Conservation (phyloP, 2,797 vertebrate genomes). For the Heteromormyrus szaboi region DNA sequence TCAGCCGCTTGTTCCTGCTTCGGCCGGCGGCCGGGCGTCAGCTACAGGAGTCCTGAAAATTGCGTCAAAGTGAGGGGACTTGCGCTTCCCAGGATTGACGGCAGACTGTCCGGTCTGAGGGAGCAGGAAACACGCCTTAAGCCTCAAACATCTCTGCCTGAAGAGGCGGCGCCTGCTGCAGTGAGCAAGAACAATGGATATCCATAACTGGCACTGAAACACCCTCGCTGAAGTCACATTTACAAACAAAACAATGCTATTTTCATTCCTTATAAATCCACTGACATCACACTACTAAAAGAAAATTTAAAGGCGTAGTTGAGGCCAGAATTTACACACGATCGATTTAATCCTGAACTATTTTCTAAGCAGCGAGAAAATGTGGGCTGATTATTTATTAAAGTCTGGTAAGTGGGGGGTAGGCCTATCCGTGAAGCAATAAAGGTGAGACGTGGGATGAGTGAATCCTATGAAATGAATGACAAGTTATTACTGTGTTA, state of each 20-base stretch:
- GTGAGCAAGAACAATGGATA: constrained; percentile 50
- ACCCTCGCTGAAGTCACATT: neutral
- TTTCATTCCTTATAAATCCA: neutral
- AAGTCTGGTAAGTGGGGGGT: neutral
- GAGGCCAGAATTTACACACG: neutral
- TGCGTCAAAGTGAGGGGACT: neutral
- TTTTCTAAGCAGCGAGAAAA: neutral
- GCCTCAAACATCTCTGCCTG: constrained; percentile 60
- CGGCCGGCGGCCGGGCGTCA: neutral
- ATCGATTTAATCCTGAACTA: neutral
- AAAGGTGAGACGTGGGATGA: neutral
- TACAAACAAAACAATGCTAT: neutral
- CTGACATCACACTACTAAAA: neutral
- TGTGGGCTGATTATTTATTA: constrained; percentile 1
- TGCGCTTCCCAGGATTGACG: neutral
- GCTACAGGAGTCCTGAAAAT: neutral
- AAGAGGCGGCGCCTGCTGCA: constrained; percentile 57
- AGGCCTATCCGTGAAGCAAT: neutral
- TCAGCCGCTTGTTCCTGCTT: neutral
- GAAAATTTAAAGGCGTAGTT: neutral
- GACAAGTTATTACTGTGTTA: neutral
- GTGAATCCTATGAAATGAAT: neutral
- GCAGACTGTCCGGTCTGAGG: constrained; percentile 51
- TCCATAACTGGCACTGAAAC: neutral
- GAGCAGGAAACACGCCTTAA: constrained; percentile 73